These are phyloP conservation scores for Drosophila pandora DNA, from an alignment of 1,140 invertebrate species.

Conservation along the genomic window DNA sequence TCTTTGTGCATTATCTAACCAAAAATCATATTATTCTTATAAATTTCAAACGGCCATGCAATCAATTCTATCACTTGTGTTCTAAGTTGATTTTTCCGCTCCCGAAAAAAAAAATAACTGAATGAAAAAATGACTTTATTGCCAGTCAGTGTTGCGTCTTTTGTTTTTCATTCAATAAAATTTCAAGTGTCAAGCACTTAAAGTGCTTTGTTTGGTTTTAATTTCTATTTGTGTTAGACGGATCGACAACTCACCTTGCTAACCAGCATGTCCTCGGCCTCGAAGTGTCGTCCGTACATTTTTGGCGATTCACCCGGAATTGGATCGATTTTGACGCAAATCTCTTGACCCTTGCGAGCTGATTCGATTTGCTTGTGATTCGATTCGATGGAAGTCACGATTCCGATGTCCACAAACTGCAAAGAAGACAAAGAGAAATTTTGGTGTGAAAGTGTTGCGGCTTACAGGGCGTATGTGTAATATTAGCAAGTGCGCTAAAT, in stretches of 20 bases:
- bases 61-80: constrained; percentile 15
- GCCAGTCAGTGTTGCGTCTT: constrained; percentile 1
- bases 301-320: constrained; percentile 98
- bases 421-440: constrained; percentile 66
- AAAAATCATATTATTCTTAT: background rate
- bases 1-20: no score
- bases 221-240: background rate
- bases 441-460: constrained; percentile 25
- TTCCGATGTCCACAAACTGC: constrained; percentile 97
- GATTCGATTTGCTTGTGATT: constrained; percentile 95
- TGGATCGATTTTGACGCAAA: constrained; percentile 99
- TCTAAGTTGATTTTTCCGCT: constrained; percentile 46
- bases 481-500: constrained; percentile 24
- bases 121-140: constrained; percentile 19
- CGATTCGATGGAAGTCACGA: constrained; percentile 96
- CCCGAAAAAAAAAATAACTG: constrained; percentile 7
- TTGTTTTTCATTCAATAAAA: background rate
- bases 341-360: constrained; percentile 98
- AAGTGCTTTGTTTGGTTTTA: constrained; percentile 6
- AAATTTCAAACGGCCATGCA: background rate
- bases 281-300: constrained; percentile 99
- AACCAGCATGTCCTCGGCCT: constrained; percentile 96
- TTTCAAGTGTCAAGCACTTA: constrained; percentile 13
- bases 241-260: constrained; percentile 93
- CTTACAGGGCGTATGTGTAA: constrained; percentile 44